Evolutionary conservation across 2,888 invertebrate species (phyloP), one percentile per base, ranked within the genome.

Genomic region (Pecten maximus): DNA sequence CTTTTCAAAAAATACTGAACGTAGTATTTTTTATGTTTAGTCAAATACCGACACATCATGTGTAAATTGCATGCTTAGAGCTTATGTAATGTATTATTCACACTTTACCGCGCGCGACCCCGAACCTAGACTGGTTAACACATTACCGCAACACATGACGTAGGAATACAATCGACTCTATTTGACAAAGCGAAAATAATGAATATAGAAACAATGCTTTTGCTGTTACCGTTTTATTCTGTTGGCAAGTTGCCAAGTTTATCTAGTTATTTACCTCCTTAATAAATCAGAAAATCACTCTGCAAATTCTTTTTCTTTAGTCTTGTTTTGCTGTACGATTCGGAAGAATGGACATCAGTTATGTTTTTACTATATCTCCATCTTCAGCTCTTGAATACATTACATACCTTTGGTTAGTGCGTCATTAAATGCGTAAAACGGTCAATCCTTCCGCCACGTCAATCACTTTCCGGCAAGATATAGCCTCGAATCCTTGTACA

Each of bases 351-450:
- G 74, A 35, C 35, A 74, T 74, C 74, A 28, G 74, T 74, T 74
- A 28, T 74, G 74, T 74, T 74, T 74, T 74, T 35, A 74, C 74
- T 12, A 74, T 74, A 28, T 74, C 35, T 74, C 35, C 74, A 74
- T 74, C 35, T 74, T 74, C 74, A 74, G 28, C 74, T 74, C 74
- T 35, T 10, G 74, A 74, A 74, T 74, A 74, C 74, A 74, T 35
- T 10, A 35, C 74, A 74, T 74, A 74, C 35, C 35, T 74, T 74
- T 3, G 23, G 4, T 15, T 74, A 28, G 74, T 74, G 74, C 74
- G 74, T 74, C 74, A 74, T 74, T 35, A 74, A 35, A 35, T 74
- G 74, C 74, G 74, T 74, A 74, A 74, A 74, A 74, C 74, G 74
- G 74, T 74, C 74, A 74, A 74, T 28, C 35, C 74, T 35, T 74